Conservation (phyloP, 2,797 vertebrate species). For the Morus bassanus region DNA sequence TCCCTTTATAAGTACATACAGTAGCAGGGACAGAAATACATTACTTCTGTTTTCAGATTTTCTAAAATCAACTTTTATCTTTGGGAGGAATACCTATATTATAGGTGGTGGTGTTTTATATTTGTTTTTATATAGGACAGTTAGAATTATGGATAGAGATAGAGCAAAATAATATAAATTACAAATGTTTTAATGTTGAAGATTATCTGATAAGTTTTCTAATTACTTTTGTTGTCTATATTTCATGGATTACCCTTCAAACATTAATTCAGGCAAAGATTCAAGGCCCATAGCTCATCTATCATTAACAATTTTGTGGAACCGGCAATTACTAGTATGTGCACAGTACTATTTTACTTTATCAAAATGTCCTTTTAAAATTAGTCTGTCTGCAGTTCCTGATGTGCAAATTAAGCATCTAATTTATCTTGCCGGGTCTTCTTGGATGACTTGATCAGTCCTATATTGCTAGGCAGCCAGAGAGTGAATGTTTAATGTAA, state of each 20-base stretch:
- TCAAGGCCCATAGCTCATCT: slow-evolving; percentile 40
- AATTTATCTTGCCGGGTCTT: slow-evolving; percentile 69
- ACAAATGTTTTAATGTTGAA: neutral
- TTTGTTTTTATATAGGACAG: neutral
- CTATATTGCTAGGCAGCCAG: slow-evolving; percentile 30
- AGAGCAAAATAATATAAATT: neutral
- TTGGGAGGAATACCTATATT: neutral
- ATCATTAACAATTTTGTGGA: slow-evolving; percentile 64
- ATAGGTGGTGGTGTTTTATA: neutral
- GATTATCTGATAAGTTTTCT: neutral
- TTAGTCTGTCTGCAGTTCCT: slow-evolving; percentile 69
- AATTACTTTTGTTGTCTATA: neutral
- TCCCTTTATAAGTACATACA: neutral
- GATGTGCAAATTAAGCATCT: slow-evolving; percentile 71
- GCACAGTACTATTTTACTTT: slow-evolving; percentile 61
- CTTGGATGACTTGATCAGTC: slow-evolving; percentile 51
- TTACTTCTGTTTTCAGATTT: neutral
- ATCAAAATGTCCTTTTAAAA: slow-evolving; percentile 74
- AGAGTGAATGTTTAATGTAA: slow-evolving; percentile 41
- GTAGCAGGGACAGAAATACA: neutral
- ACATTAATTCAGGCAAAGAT: slow-evolving; percentile 38
- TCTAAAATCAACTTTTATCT: neutral
- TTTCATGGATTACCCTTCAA: neutral
- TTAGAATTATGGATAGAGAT: neutral
- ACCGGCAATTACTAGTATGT: slow-evolving; percentile 48